Evolutionary conservation across 2,888 invertebrate genomes (phyloP), one percentile per base, ranked within the genome.

Genomic region (Drosophila putrida): DNA sequence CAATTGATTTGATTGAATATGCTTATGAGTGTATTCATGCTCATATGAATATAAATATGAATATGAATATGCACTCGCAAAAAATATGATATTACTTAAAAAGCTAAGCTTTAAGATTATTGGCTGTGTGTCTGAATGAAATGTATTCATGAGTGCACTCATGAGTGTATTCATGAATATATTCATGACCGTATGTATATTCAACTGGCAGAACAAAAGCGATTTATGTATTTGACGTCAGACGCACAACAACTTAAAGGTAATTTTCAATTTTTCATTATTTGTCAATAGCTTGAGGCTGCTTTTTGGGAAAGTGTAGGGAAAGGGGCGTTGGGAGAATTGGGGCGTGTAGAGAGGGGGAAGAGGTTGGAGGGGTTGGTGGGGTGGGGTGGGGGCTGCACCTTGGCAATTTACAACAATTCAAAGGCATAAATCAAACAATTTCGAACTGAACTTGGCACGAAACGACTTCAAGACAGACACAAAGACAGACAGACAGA

Each of bases 361-460:
- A n/a, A n/a, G n/a, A n/a, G n/a, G n/a, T 20, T 27, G 41, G 9
- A 31, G 27, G 13, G 13, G 8, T 13, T 8, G 8, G 47, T 38
- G n/a, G 15, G 11, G 41, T 8, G 8, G 20, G 20, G n/a, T 6
- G 46, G 35, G 41, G 28, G 44, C 13, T 31, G 55, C 46, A 53
- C 66, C 62, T 70, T 64, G 85, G 80, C 83, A 88, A 88, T 76
- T 77, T 86, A 86, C 83, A 82, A 75, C 81, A 77, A 83, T 86
- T 86, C 78, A 88, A 80, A 86, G 78, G 87, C 87, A 88, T 83
- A 83, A 83, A 83, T 83, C 82, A 83, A 88, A 83, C 81, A 86
- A 77, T 71, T 86, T 82, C 77, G 80, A 88, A 77, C 76, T 71
- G 81, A 83, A 82, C 67, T 81, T 75, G 75, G 75, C 71, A 81